Evolutionary conservation across 2,797 vertebrate species (phyloP).

Genomic region (Pitangus sulphuratus): DNA sequence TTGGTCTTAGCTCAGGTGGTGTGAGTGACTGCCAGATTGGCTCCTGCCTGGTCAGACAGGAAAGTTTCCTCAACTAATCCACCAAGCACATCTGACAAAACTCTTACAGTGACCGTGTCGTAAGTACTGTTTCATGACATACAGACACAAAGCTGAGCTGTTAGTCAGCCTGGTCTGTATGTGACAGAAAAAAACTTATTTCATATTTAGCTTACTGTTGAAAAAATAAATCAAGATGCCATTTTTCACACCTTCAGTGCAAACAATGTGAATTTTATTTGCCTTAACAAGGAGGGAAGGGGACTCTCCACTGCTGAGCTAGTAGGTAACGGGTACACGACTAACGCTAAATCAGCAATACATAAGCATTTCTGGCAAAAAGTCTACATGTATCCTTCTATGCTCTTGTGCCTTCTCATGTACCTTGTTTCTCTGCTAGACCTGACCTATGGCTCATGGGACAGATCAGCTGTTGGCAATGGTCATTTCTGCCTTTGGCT

Average conservation of each 20-base stretch:
- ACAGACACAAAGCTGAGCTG: fast-evolving
- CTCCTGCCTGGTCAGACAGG: not conserved
- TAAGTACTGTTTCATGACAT: fast-evolving
- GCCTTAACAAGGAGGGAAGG: not conserved
- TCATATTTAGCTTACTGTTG: not conserved
- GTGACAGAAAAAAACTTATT: fast-evolving
- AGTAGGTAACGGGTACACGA: not conserved
- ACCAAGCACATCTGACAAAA: not conserved
- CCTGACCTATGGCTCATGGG: fast-evolving
- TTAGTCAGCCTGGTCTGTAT: not conserved
- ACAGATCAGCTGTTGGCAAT: not conserved
- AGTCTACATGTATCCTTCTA: fast-evolving
- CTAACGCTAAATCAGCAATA: not conserved
- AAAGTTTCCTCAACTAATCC: not conserved
- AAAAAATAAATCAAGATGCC: not conserved
- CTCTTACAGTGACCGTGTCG: fast-evolving
- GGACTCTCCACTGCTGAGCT: not conserved
- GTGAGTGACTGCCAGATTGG: fast-evolving
- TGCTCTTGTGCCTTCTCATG: not conserved
- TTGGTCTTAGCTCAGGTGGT: not conserved
- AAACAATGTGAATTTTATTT: not conserved
- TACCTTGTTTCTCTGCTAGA: not conserved
- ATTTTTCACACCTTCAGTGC: not conserved
- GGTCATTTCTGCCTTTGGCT: not conserved
- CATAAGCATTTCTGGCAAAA: fast-evolving